Base-by-base conservation (phyloP, 2,888 invertebrate genomes). In the Miltochrista miniata region DNA sequence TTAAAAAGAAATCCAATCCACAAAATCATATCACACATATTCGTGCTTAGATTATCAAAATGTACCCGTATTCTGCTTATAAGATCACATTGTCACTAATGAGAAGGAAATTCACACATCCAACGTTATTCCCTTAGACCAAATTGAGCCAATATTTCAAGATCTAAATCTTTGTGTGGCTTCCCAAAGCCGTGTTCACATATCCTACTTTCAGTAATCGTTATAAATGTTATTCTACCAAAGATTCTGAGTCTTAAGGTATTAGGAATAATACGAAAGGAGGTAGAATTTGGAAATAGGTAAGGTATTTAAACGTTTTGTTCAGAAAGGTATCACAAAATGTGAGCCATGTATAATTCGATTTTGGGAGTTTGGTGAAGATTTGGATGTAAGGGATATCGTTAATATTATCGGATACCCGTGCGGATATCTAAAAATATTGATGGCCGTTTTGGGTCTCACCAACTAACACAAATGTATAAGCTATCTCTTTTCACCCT, bases 141-240 rank as follows among this genome's bases (percentile, higher is more conserved):
- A 45, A 68, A 60, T 67, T 64, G 54, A 44, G 43, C 60, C 49
- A 61, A 68, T 68, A 65, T 59, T 61, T 68, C 68, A 68, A 62
- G 64, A 68, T 68, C 68, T 45, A 58, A 68, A 68, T 68, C 68
- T 63, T 52, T 38, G 40, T 52, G 45, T 39, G 43, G 51, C 59
- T 43, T 45, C 54, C 53, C 46, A 54, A 56, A 63, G 49, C 61
- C 55, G 42, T 54, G 54, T 52, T 57, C 64, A 60, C 68, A 61
- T 59, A 58, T 57, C 54, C 59, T 58, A 55, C 58, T 61, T 59
- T 56, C 54, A 48, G 63, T 65, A 65, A 68, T 57, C 61, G 55
- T 61, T 66, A 66, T 64, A 52, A 56, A 64, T 62, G 64, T 63
- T 58, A 68, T 60, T 57, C 55, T 56, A 38, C 54, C 50, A 47